phyloP scores from a whole-genome alignment of 2,888 invertebrate species.

The Andrena flavipes region DNA sequence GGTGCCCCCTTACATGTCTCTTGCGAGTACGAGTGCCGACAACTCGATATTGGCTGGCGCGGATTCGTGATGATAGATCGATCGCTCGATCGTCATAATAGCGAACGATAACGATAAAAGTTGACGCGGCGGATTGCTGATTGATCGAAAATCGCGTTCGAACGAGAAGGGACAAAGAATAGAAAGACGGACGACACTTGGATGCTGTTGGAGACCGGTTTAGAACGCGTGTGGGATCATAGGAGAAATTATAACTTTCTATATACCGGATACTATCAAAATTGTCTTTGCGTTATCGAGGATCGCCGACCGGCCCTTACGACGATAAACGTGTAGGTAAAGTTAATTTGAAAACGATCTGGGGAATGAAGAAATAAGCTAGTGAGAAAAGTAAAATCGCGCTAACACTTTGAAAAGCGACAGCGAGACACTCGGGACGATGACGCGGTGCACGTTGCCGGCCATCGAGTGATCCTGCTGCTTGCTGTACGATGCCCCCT shows the following conservation, averaged over 20 bases:
- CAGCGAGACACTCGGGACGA: constrained; percentile 79
- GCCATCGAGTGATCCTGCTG: constrained; percentile 70
- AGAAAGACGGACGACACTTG: constrained; percentile 7
- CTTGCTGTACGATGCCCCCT: constrained; percentile 63
- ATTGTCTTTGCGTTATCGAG: neutral
- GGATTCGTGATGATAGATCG: neutral
- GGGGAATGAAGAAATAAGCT: neutral
- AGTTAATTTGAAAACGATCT: neutral
- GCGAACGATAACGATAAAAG: neutral
- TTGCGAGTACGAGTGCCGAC: no score
- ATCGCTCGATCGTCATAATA: neutral
- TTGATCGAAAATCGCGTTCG: neutral
- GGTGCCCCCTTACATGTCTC: constrained; percentile 11
- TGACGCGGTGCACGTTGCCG: constrained; percentile 83
- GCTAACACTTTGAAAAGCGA: constrained; percentile 50
- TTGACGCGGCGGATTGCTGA: neutral
- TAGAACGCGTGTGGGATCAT: neutral
- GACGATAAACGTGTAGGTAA: neutral
- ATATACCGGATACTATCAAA: neutral
- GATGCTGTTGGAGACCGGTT: neutral
- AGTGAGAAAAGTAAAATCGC: neutral
- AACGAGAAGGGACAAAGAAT: neutral
- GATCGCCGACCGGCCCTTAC: neutral
- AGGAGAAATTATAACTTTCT: neutral
- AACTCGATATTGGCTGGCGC: neutral